Percentiles rank a stretch among this genome's conserved stretches.
These are phyloP conservation scores for Alfaro cultratus DNA, from an alignment of 2,797 vertebrate species.

Conservation along the genomic window DNA sequence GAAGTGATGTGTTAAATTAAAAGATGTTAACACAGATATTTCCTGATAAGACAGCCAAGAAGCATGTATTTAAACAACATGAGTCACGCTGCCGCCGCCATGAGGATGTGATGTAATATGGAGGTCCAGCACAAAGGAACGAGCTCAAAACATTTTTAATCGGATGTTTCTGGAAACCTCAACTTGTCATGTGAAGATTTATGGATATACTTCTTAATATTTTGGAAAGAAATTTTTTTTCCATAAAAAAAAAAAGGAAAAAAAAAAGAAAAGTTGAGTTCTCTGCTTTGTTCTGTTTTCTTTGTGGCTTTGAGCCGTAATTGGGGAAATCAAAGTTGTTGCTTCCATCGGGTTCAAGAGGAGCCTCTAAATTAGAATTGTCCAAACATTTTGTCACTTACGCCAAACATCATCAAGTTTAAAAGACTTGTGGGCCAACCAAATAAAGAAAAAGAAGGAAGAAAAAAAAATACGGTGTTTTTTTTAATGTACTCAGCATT, in stretches of 20 bases:
- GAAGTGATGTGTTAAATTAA: slow-evolving; percentile 28
- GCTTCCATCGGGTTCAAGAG: not conserved
- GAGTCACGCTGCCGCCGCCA: not conserved
- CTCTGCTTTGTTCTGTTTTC: not conserved
- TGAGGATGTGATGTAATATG: not conserved
- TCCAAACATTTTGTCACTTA: too few relatives aligned
- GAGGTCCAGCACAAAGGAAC: not conserved
- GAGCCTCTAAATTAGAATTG: too few relatives aligned
- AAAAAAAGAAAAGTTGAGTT: not conserved
- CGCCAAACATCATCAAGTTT: too few relatives aligned
- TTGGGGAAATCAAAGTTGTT: not conserved
- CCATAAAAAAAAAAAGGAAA: too few relatives aligned
- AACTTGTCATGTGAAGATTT: not conserved
- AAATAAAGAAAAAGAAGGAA: too few relatives aligned
- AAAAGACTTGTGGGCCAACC: too few relatives aligned
- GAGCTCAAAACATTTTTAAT: not conserved
- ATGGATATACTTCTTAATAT: not conserved
- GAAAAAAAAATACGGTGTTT: too few relatives aligned
- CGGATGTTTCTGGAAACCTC: not conserved
- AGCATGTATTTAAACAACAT: not conserved
- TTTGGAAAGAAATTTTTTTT: not conserved
- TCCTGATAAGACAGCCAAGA: slow-evolving; percentile 1
- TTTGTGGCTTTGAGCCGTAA: not conserved
- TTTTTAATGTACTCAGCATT: too few relatives aligned
- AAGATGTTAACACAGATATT: slow-evolving; percentile 2